These are phyloP conservation scores for Meganola albula DNA, from an alignment of 2,888 invertebrate genomes.

Conservation along the genomic window DNA sequence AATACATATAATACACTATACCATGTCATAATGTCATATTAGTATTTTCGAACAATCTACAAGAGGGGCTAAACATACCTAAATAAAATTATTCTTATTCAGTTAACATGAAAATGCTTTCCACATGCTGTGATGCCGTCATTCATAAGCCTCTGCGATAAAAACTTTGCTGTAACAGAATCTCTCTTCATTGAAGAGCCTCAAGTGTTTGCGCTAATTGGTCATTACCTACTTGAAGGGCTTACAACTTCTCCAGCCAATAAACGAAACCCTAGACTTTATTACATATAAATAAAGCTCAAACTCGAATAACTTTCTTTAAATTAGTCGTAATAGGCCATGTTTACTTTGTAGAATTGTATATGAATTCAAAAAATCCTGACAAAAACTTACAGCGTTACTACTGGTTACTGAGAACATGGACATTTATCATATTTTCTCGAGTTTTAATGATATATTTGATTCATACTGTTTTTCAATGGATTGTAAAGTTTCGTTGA, in stretches of 20 bases:
- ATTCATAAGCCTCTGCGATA: slow-evolving; percentile 37
- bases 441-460: slow-evolving; percentile 52
- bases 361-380: slow-evolving; percentile 45
- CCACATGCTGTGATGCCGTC: slow-evolving; percentile 32
- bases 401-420: slow-evolving; percentile 34
- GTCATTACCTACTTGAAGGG: slow-evolving; percentile 39
- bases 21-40: too few relatives aligned
- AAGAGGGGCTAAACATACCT: too few relatives aligned
- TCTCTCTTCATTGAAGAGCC: slow-evolving; percentile 47
- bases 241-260: slow-evolving; percentile 10
- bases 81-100: too few relatives aligned
- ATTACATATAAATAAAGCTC: slow-evolving; percentile 16
- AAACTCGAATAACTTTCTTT: slow-evolving; percentile 14
- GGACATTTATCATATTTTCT: slow-evolving; percentile 58
- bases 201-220: slow-evolving; percentile 55
- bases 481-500: slow-evolving; percentile 33
- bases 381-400: slow-evolving; percentile 43
- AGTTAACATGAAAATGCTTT: slow-evolving; percentile 30
- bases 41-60: too few relatives aligned
- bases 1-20: too few relatives aligned
- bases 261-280: slow-evolving; percentile 9
- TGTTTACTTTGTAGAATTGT: slow-evolving; percentile 16
- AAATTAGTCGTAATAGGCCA: slow-evolving; percentile 6
- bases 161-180: slow-evolving; percentile 33
- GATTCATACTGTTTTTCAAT: slow-evolving; percentile 44